phyloP scores from a whole-genome alignment of 2,888 invertebrate species.

The Ophion ellenae region DNA sequence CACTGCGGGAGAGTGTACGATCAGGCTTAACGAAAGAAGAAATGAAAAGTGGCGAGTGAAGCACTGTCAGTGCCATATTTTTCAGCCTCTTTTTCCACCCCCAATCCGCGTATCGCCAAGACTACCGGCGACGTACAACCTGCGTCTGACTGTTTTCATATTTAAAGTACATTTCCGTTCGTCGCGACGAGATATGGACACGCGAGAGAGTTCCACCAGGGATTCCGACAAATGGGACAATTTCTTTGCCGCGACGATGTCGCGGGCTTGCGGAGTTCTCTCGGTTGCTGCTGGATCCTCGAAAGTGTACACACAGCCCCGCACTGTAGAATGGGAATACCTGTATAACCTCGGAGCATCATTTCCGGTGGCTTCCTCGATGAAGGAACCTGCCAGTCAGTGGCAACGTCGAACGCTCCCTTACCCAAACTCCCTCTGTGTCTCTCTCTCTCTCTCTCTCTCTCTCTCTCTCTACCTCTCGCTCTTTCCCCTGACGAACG shows the following conservation, averaged over 20 bases:
- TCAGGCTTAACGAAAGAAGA: background rate
- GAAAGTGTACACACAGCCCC: slow-evolving; percentile 20
- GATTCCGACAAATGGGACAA: slow-evolving; percentile 70
- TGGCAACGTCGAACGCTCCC: slow-evolving; percentile 72
- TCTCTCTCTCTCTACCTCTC: background rate
- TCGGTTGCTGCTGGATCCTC: slow-evolving; percentile 25
- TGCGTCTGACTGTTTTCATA: slow-evolving; percentile 82
- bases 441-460: background rate
- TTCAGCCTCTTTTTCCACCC: background rate
- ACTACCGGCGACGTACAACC: slow-evolving; percentile 36
- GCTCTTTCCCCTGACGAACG: slow-evolving; percentile 22
- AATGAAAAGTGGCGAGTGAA: background rate
- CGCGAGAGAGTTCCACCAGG: slow-evolving; percentile 35
- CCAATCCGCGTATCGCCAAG: slow-evolving; percentile 1
- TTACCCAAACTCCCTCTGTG: slow-evolving; percentile 63
- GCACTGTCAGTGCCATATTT: slow-evolving; percentile 28
- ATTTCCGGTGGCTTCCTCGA: slow-evolving; percentile 83
- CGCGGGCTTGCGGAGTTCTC: background rate
- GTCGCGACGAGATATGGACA: slow-evolving; percentile 77
- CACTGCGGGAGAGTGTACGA: background rate
- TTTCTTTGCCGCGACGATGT: slow-evolving; percentile 70
- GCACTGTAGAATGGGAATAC: background rate
- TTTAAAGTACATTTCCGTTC: slow-evolving; percentile 81
- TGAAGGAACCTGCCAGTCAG: slow-evolving; percentile 83
- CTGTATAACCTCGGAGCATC: slow-evolving; percentile 72